A percentile compares a stretch with the other conserved stretches of the same genome.
Conservation (phyloP, 2,797 vertebrate genomes). For the Australoheros facetus region DNA sequence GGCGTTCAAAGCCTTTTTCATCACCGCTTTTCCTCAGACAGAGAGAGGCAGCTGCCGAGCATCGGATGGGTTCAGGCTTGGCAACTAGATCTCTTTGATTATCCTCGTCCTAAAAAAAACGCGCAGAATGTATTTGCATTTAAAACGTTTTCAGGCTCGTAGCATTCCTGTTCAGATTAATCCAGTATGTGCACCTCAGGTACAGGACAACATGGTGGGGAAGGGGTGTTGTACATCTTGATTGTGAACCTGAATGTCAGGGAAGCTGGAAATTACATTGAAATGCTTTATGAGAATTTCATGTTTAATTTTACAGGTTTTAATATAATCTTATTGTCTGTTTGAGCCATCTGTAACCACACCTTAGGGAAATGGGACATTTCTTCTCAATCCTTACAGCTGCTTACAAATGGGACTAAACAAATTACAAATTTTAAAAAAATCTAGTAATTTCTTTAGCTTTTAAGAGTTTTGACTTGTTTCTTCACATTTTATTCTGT, state of each 20-base stretch:
- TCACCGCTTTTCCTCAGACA: conserved; percentile 71
- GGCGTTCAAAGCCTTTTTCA: conserved; percentile 89
- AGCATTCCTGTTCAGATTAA: conserved; percentile 8
- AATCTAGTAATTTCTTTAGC: neutral
- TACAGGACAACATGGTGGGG: conserved; percentile 68
- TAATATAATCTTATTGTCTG: neutral
- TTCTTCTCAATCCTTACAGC: neutral
- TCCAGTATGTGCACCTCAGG: conserved; percentile 29
- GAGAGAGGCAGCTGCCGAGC: conserved; percentile 71
- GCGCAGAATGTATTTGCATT: conserved; percentile 8
- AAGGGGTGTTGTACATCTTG: conserved; percentile 41
- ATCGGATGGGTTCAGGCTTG: conserved; percentile 62
- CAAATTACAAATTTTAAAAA: neutral
- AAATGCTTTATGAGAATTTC: neutral
- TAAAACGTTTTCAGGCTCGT: neutral
- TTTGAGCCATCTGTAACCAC: conserved; percentile 3
- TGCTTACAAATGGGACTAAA: neutral
- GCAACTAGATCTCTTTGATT: conserved; percentile 47
- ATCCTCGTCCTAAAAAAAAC: conserved; percentile 11
- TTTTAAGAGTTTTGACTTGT: neutral
- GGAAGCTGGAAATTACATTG: neutral
- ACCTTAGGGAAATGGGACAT: neutral
- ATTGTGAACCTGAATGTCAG: conserved; percentile 27
- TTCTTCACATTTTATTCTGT: neutral
- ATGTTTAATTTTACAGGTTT: neutral